A percentile compares a stretch with the other conserved stretches of the same genome.
Evolutionary conservation across 2,797 vertebrate genomes (phyloP).

Genomic region (Forpus xanthops): DNA sequence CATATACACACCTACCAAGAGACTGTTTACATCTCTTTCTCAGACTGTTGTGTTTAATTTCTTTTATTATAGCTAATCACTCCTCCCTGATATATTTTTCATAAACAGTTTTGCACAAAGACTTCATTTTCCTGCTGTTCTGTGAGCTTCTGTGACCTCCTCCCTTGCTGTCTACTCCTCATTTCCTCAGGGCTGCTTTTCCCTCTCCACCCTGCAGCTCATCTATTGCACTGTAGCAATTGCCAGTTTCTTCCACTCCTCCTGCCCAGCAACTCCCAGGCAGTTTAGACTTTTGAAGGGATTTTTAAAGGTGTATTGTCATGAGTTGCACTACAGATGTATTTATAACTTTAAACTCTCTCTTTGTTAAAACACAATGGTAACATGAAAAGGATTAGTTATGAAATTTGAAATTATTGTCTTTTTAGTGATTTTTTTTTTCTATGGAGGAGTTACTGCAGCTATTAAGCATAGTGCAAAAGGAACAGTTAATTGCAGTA

Average conservation of each 20-base stretch:
- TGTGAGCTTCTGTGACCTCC: neutral
- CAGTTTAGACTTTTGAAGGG: neutral
- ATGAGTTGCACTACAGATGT: neutral
- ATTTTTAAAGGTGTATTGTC: neutral
- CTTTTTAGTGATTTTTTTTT: neutral
- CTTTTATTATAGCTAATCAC: neutral
- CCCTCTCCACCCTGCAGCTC: slow-evolving; percentile 8
- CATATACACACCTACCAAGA: neutral
- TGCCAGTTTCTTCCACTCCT: neutral
- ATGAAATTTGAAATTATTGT: neutral
- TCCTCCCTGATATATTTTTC: neutral
- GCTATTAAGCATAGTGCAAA: neutral
- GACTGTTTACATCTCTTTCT: neutral
- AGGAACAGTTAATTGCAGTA: neutral
- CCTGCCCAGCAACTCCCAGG: neutral
- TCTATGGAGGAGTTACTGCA: neutral
- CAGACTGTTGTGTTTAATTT: neutral
- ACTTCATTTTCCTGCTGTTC: neutral
- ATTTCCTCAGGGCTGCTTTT: slow-evolving; percentile 44
- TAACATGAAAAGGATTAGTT: neutral
- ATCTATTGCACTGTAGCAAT: neutral
- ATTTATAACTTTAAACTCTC: neutral
- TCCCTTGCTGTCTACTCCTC: neutral
- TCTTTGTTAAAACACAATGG: neutral
- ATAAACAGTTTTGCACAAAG: neutral